These are phyloP conservation scores for Ormia ochracea DNA, from an alignment of 2,888 invertebrate species.

Conservation along the genomic window DNA sequence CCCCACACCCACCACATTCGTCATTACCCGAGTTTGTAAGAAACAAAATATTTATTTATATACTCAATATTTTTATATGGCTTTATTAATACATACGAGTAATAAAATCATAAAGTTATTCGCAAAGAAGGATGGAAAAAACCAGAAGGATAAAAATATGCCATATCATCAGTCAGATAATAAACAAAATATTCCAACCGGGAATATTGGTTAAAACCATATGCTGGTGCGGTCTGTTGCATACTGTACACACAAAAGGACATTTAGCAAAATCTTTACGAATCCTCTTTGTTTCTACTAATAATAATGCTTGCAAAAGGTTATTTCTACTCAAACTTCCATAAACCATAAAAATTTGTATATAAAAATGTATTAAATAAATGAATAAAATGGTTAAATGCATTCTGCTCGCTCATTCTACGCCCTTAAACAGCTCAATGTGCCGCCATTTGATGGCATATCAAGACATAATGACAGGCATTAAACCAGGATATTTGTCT, in stretches of 20 bases:
- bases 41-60: background rate
- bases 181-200: slow-evolving; percentile 32
- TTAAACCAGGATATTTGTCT: background rate
- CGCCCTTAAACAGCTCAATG: slow-evolving; percentile 23
- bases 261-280: slow-evolving; percentile 29
- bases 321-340: slow-evolving; percentile 20
- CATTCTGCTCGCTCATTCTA: slow-evolving; percentile 36
- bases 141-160: slow-evolving; percentile 7
- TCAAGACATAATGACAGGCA: slow-evolving; percentile 11
- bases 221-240: slow-evolving; percentile 1
- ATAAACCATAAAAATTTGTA: slow-evolving; percentile 51
- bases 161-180: slow-evolving; percentile 30
- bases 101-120: slow-evolving; percentile 50
- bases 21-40: slow-evolving; percentile 10
- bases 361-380: slow-evolving; percentile 33
- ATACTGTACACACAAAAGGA: background rate
- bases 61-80: slow-evolving; percentile 18
- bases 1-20: slow-evolving; percentile 35
- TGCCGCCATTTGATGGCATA: background rate
- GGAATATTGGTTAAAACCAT: slow-evolving; percentile 10
- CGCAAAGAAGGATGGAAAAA: slow-evolving; percentile 8
- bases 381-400: slow-evolving; percentile 50
- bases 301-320: slow-evolving; percentile 12
- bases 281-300: slow-evolving; percentile 23
- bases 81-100: slow-evolving; percentile 52